phyloP scores from a whole-genome alignment of 2,113 vertebrate genomes.

The Gopherus evgoodei region DNA sequence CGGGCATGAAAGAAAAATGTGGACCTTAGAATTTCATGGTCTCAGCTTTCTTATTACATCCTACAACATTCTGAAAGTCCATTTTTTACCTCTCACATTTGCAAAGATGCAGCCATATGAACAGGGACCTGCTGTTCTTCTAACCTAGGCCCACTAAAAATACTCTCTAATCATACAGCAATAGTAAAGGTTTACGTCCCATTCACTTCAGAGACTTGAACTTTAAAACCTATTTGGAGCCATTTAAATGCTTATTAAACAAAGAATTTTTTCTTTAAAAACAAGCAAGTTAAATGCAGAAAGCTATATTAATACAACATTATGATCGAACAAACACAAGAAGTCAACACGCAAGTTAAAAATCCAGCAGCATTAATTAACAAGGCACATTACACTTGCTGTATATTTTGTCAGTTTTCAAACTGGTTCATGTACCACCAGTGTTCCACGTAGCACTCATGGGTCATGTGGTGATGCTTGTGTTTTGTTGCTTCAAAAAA shows the following conservation, averaged over 20 bases:
- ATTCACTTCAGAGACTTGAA: too few relatives aligned
- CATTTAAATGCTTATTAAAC: neutral
- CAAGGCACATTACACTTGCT: too few relatives aligned
- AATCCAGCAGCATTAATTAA: too few relatives aligned
- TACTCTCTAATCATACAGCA: neutral
- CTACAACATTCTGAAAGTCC: neutral
- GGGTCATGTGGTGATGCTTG: too few relatives aligned
- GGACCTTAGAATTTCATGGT: neutral
- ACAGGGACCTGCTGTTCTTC: too few relatives aligned
- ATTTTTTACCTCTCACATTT: neutral
- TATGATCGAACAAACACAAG: too few relatives aligned
- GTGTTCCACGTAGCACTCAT: too few relatives aligned
- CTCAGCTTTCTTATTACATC: neutral
- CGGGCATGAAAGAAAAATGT: neutral
- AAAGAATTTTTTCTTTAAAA: neutral
- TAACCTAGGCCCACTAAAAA: neutral
- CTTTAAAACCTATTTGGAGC: neutral
- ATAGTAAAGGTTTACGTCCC: neutral
- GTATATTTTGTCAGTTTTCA: too few relatives aligned
- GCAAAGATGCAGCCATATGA: neutral
- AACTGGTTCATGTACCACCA: too few relatives aligned
- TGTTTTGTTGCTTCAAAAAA: too few relatives aligned
- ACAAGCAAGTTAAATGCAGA: neutral
- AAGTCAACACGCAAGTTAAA: too few relatives aligned
- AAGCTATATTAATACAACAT: neutral